Conservation (phyloP, 2,888 invertebrate genomes). For the Eristalinus sepulchralis region DNA sequence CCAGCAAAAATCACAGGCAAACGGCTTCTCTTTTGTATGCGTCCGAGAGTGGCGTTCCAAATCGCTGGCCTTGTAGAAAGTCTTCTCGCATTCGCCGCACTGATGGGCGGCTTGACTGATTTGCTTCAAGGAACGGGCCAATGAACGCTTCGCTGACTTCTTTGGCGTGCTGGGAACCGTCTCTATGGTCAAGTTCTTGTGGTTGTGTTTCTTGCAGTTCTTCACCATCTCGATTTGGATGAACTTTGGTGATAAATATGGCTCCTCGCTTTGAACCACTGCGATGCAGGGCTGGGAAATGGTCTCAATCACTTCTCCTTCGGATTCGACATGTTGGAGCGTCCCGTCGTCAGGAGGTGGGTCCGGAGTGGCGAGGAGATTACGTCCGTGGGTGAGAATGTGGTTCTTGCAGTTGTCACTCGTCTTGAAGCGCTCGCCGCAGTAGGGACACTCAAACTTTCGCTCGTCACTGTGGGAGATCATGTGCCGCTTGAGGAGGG, state of each 20-base stretch:
- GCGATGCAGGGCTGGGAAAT: slow-evolving; percentile 29
- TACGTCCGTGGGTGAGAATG: slow-evolving; percentile 61
- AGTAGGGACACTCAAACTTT: slow-evolving; percentile 70
- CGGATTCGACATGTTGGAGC: neutral
- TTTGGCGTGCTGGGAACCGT: slow-evolving; percentile 31
- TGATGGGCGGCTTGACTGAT: slow-evolving; percentile 51
- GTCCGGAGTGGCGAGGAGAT: slow-evolving; percentile 38
- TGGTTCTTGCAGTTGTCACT: slow-evolving; percentile 64
- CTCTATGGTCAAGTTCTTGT: slow-evolving; percentile 48
- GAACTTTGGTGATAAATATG: slow-evolving; percentile 46
- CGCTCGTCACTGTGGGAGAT: slow-evolving; percentile 62
- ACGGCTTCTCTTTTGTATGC: slow-evolving; percentile 74
- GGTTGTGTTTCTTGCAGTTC: slow-evolving; percentile 48
- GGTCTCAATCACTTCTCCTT: neutral
- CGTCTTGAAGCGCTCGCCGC: slow-evolving; percentile 65
- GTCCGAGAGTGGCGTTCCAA: slow-evolving; percentile 74
- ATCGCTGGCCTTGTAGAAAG: slow-evolving; percentile 74
- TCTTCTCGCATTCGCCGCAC: slow-evolving; percentile 74
- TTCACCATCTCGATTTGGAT: slow-evolving; percentile 52
- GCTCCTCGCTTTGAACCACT: slow-evolving; percentile 38
- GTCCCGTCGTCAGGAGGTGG: neutral
- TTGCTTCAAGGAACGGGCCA: slow-evolving; percentile 28
- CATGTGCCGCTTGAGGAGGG: slow-evolving; percentile 69
- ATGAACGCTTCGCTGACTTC: slow-evolving; percentile 38
- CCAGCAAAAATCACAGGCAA: slow-evolving; percentile 69